Evolutionary conservation across 2,113 vertebrate genomes (phyloP).

Genomic region (Leucosticte australis): DNA sequence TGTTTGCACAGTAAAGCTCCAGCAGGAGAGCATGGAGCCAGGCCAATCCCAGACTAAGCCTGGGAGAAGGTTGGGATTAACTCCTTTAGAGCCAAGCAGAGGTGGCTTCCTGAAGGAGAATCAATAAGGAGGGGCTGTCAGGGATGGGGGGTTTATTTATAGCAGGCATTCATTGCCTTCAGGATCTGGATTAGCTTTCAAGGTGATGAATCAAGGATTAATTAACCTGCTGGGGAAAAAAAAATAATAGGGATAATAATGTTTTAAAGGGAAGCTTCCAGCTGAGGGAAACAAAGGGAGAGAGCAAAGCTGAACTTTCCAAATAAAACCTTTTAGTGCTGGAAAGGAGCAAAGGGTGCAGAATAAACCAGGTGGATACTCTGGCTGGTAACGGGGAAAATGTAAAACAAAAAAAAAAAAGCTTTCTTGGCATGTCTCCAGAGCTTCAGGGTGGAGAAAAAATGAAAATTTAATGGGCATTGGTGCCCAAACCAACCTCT

Average conservation of each 20-base stretch:
- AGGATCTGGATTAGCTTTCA: neutral
- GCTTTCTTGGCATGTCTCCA: neutral
- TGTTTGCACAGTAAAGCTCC: slow-evolving; percentile 1
- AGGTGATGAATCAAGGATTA: slow-evolving; percentile 46
- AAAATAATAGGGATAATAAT: neutral
- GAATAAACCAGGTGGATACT: neutral
- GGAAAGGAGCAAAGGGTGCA: neutral
- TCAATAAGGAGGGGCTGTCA: neutral
- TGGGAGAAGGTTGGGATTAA: neutral
- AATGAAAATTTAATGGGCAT: neutral
- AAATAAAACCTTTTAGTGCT: neutral
- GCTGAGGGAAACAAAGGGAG: neutral
- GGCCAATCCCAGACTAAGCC: neutral
- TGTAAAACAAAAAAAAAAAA: neutral
- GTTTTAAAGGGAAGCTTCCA: slow-evolving; percentile 12
- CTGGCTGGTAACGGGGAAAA: neutral
- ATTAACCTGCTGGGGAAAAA: neutral
- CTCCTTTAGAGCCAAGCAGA: neutral
- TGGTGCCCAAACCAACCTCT: neutral
- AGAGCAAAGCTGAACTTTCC: neutral
- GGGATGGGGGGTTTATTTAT: slow-evolving; percentile 18
- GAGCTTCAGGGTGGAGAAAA: neutral
- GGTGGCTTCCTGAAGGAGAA: neutral
- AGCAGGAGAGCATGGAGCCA: neutral
- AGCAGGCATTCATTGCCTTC: neutral